Evolutionary conservation across 2,888 invertebrate genomes (phyloP).

Genomic region (Dryocosmus kuriphilus): DNA sequence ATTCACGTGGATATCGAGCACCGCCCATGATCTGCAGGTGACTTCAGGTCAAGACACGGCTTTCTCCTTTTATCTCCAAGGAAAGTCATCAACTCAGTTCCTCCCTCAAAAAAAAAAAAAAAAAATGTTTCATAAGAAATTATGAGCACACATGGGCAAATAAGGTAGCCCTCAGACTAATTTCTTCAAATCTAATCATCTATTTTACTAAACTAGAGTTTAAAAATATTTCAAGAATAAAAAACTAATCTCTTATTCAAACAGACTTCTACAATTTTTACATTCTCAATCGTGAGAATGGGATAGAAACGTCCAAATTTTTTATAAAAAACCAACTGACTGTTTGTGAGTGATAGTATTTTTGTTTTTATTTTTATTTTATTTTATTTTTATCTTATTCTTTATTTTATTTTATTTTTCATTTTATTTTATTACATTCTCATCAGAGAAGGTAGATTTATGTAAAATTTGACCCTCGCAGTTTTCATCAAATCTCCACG

Average conservation of each 20-base stretch:
- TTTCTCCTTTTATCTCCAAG: conserved; percentile 58
- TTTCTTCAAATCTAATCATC: background rate
- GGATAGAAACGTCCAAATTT: background rate
- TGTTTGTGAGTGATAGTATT: too few relatives aligned
- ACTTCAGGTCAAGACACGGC: conserved; percentile 47
- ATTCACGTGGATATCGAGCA: conserved; percentile 63
- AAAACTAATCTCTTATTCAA: background rate
- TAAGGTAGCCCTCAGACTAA: background rate
- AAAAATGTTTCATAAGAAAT: conserved; percentile 50
- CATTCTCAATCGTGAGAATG: too few relatives aligned
- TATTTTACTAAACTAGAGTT: background rate
- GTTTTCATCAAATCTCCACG: too few relatives aligned
- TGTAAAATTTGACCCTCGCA: too few relatives aligned
- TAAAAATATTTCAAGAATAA: background rate
- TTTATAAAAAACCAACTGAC: too few relatives aligned
- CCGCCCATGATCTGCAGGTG: conserved; percentile 62
- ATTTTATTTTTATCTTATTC: too few relatives aligned
- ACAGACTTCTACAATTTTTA: too few relatives aligned
- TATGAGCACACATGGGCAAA: background rate
- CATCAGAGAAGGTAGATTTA: too few relatives aligned
- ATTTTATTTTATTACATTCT: too few relatives aligned
- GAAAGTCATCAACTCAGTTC: conserved; percentile 45
- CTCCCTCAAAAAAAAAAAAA: conserved; percentile 37
- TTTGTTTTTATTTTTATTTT: too few relatives aligned
- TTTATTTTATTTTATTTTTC: too few relatives aligned